Evolutionary conservation across 2,888 invertebrate species (phyloP), one percentile per base, ranked within the genome.

Genomic region (Frankliniella intonsa): DNA sequence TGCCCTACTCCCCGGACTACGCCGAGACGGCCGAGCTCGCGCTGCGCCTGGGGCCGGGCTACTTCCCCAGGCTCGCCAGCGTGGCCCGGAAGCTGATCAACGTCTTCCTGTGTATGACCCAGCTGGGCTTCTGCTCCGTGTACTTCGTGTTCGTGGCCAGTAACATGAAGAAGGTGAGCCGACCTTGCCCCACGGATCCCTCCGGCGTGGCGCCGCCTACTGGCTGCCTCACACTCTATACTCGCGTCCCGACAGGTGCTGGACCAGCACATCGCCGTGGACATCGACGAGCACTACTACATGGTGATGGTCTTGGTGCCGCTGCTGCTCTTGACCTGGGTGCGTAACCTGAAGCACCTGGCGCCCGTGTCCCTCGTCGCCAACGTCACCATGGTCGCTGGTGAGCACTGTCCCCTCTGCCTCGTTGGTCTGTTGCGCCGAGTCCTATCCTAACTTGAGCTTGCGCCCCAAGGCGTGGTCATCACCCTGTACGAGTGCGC

Each of bases 111-210:
- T 95, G 97, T 88, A 90, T 97, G 83, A 98, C 98, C n/a, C 99
- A 99, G 89, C 90, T 99, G 83, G 99, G 99, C 83, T 98, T 99
- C 89, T 99, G 99, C 88, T 98, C 97, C 88, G 95, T 98, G 50
- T 99, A 99, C 89, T 95, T 98, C 86, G 95, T 98, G 25, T 98
- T 98, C 88, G 95, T 98, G 85, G 94, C 97, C 17, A 93, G 22
- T 22, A 76, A 76, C 69, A 1, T 76, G 62, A 62, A 62, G 62
- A 38, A 38, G 38, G 38, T 38, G 38, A 38, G 38, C 38, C 38
- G 38, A 38, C 38, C 38, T n/a, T n/a, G n/a, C n/a, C n/a, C n/a
- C n/a, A n/a, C n/a, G n/a, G n/a, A n/a, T n/a, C n/a, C n/a, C n/a
- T n/a, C n/a, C n/a, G n/a, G n/a, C n/a, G n/a, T n/a, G n/a, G n/a